phyloP scores from a whole-genome alignment of 2,113 vertebrate species.

The Tympanuchus pallidicinctus region DNA sequence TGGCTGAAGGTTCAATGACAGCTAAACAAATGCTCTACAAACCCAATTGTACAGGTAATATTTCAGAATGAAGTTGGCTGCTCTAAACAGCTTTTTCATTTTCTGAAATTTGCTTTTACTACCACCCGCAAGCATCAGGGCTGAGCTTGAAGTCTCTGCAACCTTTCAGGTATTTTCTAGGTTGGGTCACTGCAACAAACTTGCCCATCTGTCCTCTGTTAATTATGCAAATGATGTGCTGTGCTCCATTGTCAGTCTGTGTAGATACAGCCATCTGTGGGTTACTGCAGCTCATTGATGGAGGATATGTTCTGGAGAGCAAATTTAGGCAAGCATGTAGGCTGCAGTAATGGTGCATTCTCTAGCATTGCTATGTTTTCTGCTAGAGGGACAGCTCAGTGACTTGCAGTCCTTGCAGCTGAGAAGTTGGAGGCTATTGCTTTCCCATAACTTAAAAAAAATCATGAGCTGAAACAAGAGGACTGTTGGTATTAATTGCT shows the following conservation, averaged over 20 bases:
- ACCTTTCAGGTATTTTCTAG: background rate
- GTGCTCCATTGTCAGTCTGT: background rate
- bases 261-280: conserved; percentile 27
- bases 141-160: background rate
- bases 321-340: background rate
- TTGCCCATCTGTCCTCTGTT: conserved; percentile 51
- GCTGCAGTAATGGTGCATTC: background rate
- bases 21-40: background rate
- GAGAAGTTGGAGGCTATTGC: background rate
- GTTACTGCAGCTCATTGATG: background rate
- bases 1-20: background rate
- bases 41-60: background rate
- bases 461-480: background rate
- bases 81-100: background rate
- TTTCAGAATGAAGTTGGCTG: conserved; percentile 12
- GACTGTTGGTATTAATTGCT: background rate
- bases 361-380: background rate
- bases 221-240: conserved; percentile 8
- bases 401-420: background rate
- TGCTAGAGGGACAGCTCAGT: background rate
- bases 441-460: background rate
- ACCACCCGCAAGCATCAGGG: conserved; percentile 2
- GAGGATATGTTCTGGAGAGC: background rate
- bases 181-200: background rate
- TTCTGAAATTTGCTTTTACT: conserved; percentile 1